Conservation (phyloP, 2,797 vertebrate genomes). For the Myotis vivesi region DNA sequence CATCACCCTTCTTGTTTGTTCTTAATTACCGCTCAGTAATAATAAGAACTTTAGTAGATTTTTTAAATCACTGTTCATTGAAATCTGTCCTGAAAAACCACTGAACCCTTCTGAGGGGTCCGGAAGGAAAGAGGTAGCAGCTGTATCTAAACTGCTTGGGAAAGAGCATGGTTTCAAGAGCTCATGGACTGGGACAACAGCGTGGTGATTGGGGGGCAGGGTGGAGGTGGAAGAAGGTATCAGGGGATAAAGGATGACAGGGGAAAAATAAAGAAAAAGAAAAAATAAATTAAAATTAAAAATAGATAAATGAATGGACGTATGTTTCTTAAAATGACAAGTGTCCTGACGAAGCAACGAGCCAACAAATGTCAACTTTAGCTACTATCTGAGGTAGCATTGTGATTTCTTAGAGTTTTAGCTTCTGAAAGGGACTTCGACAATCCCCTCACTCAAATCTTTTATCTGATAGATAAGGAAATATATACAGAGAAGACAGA, state of each 20-base stretch:
- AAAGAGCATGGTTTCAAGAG: not conserved
- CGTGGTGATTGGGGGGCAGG: not conserved
- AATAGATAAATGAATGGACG: not conserved
- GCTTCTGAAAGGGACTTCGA: not conserved
- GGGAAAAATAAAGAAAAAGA: not conserved
- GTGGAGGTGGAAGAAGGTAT: not conserved
- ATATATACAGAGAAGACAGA: not conserved
- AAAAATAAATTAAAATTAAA: not conserved
- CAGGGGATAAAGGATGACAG: not conserved
- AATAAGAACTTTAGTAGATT: not conserved
- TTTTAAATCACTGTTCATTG: not conserved
- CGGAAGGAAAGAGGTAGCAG: not conserved
- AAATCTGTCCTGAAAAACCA: not conserved
- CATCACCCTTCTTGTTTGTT: not conserved
- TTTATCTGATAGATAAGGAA: not conserved
- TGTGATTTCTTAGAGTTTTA: not conserved
- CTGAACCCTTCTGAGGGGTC: not conserved
- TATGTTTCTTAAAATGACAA: not conserved
- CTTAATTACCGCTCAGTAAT: not conserved
- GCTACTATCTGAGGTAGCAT: rapidly evolving
- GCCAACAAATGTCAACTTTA: not conserved
- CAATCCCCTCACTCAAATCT: not conserved
- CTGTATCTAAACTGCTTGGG: not conserved
- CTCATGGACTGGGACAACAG: not conserved
- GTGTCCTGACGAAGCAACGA: not conserved